phyloP scores from a whole-genome alignment of 2,888 invertebrate genomes.

The Melinopterus prodromus region DNA sequence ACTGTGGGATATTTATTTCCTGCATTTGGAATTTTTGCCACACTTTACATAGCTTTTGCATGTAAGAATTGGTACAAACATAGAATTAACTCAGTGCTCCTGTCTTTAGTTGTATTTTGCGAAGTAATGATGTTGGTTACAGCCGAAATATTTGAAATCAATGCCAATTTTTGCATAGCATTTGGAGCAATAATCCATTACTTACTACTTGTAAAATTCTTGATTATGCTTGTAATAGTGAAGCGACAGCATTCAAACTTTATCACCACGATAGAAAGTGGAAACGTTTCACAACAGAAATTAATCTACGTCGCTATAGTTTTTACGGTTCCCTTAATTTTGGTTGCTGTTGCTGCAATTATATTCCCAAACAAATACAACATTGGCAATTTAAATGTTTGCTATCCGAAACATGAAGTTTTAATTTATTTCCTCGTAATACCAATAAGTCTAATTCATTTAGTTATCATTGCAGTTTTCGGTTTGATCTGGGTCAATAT shows the following conservation, averaged over 20 bases:
- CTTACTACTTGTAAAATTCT: constrained; percentile 28
- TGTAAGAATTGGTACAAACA: constrained; percentile 30
- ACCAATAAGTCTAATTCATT: constrained; percentile 21
- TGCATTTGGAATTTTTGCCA: constrained; percentile 20
- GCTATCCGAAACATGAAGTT: constrained; percentile 30
- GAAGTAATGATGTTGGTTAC: constrained; percentile 26
- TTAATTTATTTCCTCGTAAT: constrained; percentile 26
- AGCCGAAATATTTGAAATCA: constrained; percentile 12
- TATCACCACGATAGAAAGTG: constrained; percentile 22
- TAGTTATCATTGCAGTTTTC: constrained; percentile 28
- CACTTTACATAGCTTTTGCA: constrained; percentile 18
- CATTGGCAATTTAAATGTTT: constrained; percentile 28
- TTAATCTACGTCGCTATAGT: constrained; percentile 20
- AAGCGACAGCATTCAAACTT: constrained; percentile 26
- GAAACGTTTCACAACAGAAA: constrained; percentile 16
- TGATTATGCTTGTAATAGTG: constrained; percentile 29
- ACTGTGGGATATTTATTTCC: constrained; percentile 27
- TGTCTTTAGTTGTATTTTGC: constrained; percentile 17
- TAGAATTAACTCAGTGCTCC: constrained; percentile 29
- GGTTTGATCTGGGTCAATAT: constrained; percentile 21
- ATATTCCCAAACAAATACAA: constrained; percentile 28
- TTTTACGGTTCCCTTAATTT: constrained; percentile 27
- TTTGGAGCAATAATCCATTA: constrained; percentile 29
- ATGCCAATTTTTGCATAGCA: constrained; percentile 11
- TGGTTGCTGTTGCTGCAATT: constrained; percentile 22